Percentiles rank a stretch among this genome's conserved stretches.
Evolutionary conservation across 2,888 invertebrate genomes (phyloP).

Genomic region (Cryptus viduatorius): DNA sequence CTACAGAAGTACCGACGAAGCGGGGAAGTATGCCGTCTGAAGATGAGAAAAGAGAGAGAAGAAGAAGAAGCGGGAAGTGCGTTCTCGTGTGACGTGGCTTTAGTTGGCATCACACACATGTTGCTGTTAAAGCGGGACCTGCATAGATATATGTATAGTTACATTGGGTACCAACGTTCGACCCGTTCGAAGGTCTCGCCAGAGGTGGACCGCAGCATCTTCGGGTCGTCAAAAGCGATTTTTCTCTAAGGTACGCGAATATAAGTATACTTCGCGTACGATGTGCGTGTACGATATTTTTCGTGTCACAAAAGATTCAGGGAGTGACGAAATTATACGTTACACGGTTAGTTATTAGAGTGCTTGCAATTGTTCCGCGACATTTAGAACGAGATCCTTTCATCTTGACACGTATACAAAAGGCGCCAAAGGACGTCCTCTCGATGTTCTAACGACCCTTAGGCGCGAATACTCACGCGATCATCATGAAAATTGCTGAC

Average conservation of each 20-base stretch:
- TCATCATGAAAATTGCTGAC: constrained; percentile 10
- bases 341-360: constrained; percentile 54
- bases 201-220: constrained; percentile 16
- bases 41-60: constrained; percentile 41
- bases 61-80: constrained; percentile 70
- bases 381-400: constrained; percentile 56
- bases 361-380: constrained; percentile 62
- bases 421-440: constrained; percentile 47
- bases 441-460: constrained; percentile 48
- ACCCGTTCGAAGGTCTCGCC: constrained; percentile 16
- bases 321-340: constrained; percentile 64
- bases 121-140: constrained; percentile 49
- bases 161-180: constrained; percentile 1
- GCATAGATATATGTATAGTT: constrained; percentile 4
- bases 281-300: background rate
- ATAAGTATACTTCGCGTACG: background rate
- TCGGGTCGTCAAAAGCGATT: constrained; percentile 3
- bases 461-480: constrained; percentile 28
- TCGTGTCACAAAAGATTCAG: constrained; percentile 49
- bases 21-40: constrained; percentile 11
- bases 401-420: constrained; percentile 1
- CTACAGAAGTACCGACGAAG: constrained; percentile 1
- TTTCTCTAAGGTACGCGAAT: background rate
- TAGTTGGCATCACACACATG: constrained; percentile 82
- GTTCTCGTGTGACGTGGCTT: constrained; percentile 82